Evolutionary conservation across 2,113 vertebrate species (phyloP).

Genomic region (Lontra canadensis): DNA sequence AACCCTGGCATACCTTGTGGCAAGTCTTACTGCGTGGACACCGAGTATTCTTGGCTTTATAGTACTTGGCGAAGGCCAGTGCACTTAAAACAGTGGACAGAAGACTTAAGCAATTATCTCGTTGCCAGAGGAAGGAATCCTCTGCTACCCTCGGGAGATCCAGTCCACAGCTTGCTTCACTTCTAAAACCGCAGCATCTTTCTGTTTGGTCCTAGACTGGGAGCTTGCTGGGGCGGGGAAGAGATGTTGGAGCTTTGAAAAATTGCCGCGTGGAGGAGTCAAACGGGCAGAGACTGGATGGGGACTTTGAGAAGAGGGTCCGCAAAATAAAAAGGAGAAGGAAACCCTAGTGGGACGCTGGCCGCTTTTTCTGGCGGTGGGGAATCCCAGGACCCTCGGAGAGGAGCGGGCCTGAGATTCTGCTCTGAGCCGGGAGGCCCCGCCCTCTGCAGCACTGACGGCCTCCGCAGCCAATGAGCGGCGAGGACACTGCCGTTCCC

Average conservation of each 20-base stretch:
- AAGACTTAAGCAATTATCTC: background rate
- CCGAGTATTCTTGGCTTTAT: background rate
- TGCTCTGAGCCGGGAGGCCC: background rate
- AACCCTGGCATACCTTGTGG: background rate
- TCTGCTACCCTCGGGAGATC: background rate
- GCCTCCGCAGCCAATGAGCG: conserved; percentile 18
- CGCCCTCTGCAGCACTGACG: background rate
- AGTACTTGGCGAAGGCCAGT: background rate
- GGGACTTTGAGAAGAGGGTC: background rate
- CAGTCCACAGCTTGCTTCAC: background rate
- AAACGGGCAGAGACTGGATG: background rate
- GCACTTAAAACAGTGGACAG: background rate
- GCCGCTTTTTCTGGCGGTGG: too few species aligned
- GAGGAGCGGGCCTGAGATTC: background rate
- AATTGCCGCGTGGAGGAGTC: background rate
- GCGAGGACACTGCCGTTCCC: background rate
- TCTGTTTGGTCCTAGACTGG: background rate
- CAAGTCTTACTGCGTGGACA: background rate
- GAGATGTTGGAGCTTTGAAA: background rate
- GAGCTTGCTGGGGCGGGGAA: background rate
- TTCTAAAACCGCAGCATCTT: background rate
- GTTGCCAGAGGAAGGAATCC: background rate
- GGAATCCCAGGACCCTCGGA: rapidly evolving
- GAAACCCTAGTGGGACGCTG: background rate
- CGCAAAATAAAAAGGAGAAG: background rate